phyloP scores from a whole-genome alignment of 92 coral and sea anemone genomes.

The Parazoanthus swiftii region DNA sequence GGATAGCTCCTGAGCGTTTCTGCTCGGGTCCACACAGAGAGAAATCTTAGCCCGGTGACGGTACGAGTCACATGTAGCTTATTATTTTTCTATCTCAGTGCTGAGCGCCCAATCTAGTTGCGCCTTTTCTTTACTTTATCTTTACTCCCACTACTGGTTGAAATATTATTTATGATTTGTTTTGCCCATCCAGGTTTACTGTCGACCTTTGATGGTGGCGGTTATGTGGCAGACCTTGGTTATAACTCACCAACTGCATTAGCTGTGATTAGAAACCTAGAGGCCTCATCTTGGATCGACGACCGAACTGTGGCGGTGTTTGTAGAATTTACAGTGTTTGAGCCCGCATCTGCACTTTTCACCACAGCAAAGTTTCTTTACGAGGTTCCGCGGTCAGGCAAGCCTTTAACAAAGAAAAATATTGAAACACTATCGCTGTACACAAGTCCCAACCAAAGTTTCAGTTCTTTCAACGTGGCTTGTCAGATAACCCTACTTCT shows the following conservation, averaged over 20 bases:
- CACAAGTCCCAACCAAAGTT: constrained; percentile 48
- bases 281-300: constrained; percentile 79
- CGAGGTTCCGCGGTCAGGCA: constrained; percentile 73
- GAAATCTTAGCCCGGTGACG: too few species aligned
- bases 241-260: constrained; percentile 82
- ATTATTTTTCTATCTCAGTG: too few species aligned
- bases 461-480: constrained; percentile 57
- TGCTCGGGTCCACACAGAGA: too few species aligned
- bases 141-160: neutral
- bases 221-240: constrained; percentile 88
- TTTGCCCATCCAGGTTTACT: constrained; percentile 10
- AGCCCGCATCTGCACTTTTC: constrained; percentile 78
- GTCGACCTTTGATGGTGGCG: constrained; percentile 79
- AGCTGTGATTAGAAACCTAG: constrained; percentile 65
- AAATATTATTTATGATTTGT: neutral
- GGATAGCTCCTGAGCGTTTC: too few species aligned
- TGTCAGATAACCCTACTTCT: constrained; percentile 70
- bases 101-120: too few species aligned
- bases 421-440: constrained; percentile 78
- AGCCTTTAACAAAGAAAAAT: constrained; percentile 48
- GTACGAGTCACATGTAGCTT: too few species aligned
- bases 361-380: constrained; percentile 73
- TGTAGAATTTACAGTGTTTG: constrained; percentile 87
- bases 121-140: neutral
- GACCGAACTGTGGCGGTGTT: constrained; percentile 68